Evolutionary conservation across 2,113 vertebrate species (phyloP).

Genomic region (Mobula hypostoma): DNA sequence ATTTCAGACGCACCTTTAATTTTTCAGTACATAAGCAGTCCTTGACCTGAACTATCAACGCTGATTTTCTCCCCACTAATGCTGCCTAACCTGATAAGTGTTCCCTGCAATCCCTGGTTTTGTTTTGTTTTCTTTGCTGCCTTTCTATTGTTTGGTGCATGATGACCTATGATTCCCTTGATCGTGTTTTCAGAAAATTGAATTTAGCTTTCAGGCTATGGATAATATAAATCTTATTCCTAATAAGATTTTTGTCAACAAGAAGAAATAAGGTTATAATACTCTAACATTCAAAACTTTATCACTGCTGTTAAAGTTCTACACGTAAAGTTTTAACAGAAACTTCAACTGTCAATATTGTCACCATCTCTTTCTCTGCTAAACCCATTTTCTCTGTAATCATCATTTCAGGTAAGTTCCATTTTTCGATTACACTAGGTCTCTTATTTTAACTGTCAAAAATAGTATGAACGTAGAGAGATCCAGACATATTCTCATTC

Average conservation of each 20-base stretch:
- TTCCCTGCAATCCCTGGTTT: too few species aligned
- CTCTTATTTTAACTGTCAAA: conserved; percentile 17
- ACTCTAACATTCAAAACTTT: too few species aligned
- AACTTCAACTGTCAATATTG: background rate
- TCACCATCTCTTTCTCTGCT: background rate
- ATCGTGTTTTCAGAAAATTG: background rate
- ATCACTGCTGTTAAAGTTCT: background rate
- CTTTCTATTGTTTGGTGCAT: background rate
- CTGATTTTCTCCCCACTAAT: too few species aligned
- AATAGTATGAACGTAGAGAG: background rate
- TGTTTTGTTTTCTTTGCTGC: too few species aligned
- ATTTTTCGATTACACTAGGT: background rate
- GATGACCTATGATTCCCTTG: background rate
- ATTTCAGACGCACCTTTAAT: too few species aligned
- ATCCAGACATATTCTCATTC: background rate
- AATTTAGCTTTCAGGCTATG: background rate
- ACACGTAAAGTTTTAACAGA: background rate
- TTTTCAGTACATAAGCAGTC: too few species aligned
- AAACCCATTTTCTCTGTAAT: background rate
- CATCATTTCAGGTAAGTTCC: background rate
- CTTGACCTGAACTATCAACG: too few species aligned
- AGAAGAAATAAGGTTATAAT: background rate
- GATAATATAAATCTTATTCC: background rate
- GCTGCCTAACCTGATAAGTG: too few species aligned
- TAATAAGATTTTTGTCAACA: background rate